Evolutionary conservation across 1,140 invertebrate species (phyloP).

Genomic region (Coelopa frigida): DNA sequence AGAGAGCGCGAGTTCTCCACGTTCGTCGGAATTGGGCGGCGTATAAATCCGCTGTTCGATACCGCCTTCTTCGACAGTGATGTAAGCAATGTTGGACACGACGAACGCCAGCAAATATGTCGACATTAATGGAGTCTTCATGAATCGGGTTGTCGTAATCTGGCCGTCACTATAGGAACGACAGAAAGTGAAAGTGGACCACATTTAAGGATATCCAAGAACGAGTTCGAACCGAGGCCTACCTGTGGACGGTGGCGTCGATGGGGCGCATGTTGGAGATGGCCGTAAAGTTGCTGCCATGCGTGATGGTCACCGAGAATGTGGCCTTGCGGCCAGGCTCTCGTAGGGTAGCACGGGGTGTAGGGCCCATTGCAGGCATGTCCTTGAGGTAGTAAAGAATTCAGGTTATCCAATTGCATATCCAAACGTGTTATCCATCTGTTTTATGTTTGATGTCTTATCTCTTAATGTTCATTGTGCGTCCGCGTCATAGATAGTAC

Average conservation of each 20-base stretch:
- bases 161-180: slow-evolving; percentile 10
- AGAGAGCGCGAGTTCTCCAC: slow-evolving; percentile 31
- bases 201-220: too few species aligned
- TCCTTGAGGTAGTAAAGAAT: too few species aligned
- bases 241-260: slow-evolving; percentile 1
- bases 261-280: slow-evolving; percentile 65
- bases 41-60: slow-evolving; percentile 29
- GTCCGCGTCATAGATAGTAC: too few species aligned
- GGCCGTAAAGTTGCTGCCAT: slow-evolving; percentile 51
- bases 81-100: slow-evolving; percentile 47
- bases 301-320: slow-evolving; percentile 60
- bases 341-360: slow-evolving; percentile 82
- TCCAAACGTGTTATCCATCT: too few species aligned
- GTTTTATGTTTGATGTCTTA: too few species aligned
- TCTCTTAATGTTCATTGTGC: too few species aligned
- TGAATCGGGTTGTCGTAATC: slow-evolving; percentile 19
- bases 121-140: slow-evolving; percentile 25
- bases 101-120: slow-evolving; percentile 34
- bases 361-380: too few species aligned
- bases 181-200: too few species aligned
- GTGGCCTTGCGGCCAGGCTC: slow-evolving; percentile 75
- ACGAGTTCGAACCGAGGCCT: too few species aligned
- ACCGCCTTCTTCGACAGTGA: slow-evolving; percentile 38
- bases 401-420: too few species aligned
- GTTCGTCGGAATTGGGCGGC: slow-evolving; percentile 25